Base-by-base conservation (phyloP, 2,888 invertebrate species). In the Clunio marinus region DNA sequence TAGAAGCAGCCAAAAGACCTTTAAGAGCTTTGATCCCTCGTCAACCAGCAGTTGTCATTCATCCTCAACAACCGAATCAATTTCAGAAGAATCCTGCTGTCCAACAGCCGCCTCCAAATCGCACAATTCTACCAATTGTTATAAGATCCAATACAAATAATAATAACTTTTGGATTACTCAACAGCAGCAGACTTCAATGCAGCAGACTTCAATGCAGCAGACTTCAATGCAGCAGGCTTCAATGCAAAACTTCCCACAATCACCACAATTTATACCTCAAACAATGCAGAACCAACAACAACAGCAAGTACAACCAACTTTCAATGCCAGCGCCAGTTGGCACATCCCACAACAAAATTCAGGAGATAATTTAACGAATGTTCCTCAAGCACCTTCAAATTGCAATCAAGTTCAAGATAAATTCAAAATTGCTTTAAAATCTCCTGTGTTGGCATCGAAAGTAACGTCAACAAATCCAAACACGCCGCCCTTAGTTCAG, bases 401-500 rank as follows among this genome's bases (percentile, higher is more conserved):
- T 15, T n/a, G 24, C 4, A 8, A 8, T 4, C 57, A 10, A 7
- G 24, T 20, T 27, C 22, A 46, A 8, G 68, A 70, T 27, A 69
- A 69, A 15, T 79, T 79, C 74, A 79, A 79, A 76, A 79, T 79
- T 72, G 76, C 78, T 69, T 70, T 79, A 25, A 78, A 79, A 74
- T 78, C 79, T 68, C 79, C 78, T 69, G 78, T 87, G 88, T 70
- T 91, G 90, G 7, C 37, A 1, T 76, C 79, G 69, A 79, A 79
- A 73, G 79, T 79, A 62, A 87, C 89, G 70, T 91, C 91, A 71
- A 91, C 91, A 72, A 89, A 90, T 79, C 89, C 91, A 72, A 91
- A 91, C 83, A 91, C 91, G 71, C 91, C 91, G 69, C 89, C 89
- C 77, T 91, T 91, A 69, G 87, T 86, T 76, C 84, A 86, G 74